Evolutionary conservation across 2,113 vertebrate species (phyloP).

Genomic region (Hystrix cristata): DNA sequence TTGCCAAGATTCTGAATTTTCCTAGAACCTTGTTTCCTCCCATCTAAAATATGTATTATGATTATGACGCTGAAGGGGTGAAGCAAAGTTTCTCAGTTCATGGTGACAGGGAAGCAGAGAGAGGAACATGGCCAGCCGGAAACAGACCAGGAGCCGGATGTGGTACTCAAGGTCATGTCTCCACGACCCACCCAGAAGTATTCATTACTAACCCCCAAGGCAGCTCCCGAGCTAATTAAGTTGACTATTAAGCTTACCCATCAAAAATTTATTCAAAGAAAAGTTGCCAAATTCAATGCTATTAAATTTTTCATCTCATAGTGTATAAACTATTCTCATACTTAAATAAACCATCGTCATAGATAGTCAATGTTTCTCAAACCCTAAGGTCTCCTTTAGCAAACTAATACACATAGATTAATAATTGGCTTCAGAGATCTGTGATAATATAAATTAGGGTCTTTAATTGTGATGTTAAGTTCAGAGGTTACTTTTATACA

Average conservation of each 20-base stretch:
- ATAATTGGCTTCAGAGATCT: not conserved
- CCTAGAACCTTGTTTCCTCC: slow-evolving; percentile 25
- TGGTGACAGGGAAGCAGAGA: not conserved
- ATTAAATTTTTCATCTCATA: not conserved
- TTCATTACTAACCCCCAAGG: not conserved
- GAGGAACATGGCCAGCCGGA: not conserved
- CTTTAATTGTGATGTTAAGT: not conserved
- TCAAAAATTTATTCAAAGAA: not conserved
- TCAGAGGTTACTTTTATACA: not conserved
- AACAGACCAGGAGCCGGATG: not conserved
- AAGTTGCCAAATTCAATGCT: not conserved
- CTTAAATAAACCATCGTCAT: not conserved
- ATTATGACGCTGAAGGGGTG: not conserved
- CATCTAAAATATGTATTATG: not conserved
- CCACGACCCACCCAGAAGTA: not conserved
- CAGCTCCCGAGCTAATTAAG: not conserved
- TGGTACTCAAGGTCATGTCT: not conserved
- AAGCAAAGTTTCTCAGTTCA: not conserved
- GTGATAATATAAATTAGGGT: not conserved
- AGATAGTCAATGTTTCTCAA: not conserved
- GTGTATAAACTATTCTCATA: not conserved
- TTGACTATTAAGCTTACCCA: not conserved
- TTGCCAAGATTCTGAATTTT: slow-evolving; percentile 49
- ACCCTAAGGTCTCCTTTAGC: not conserved
- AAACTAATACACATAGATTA: not conserved